Evolutionary conservation across 2,797 vertebrate genomes (phyloP).

Genomic region (Petrocephalus schoutedeni): DNA sequence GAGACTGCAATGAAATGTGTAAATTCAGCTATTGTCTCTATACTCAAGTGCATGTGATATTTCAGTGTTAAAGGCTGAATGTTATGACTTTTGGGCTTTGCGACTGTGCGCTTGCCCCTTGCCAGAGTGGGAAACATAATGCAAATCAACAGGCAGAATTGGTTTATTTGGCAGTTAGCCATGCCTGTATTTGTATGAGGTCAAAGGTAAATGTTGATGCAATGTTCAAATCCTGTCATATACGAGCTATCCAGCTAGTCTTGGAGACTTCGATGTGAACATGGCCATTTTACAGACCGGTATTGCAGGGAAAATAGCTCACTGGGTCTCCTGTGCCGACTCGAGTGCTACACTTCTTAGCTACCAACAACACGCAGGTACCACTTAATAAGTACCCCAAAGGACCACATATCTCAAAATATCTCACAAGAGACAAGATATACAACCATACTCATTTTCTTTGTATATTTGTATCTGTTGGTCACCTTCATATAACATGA

Average conservation of each 20-base stretch:
- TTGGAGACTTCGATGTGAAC: neutral
- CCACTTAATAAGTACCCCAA: neutral
- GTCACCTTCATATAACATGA: neutral
- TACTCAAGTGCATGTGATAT: neutral
- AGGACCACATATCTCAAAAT: neutral
- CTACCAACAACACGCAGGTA: neutral
- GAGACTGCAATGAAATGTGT: neutral
- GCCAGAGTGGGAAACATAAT: neutral
- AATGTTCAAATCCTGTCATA: neutral
- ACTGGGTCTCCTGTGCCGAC: neutral
- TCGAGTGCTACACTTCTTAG: neutral
- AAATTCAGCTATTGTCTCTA: neutral
- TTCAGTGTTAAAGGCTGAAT: neutral
- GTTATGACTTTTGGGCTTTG: neutral
- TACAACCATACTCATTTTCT: neutral
- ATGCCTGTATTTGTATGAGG: neutral
- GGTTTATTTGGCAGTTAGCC: neutral
- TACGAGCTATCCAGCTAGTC: neutral
- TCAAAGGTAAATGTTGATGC: neutral
- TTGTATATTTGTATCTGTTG: neutral
- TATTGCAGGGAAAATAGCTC: neutral
- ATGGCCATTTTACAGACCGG: neutral
- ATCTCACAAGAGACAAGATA: neutral
- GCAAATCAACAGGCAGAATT: neutral
- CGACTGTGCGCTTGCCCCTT: neutral